These are phyloP conservation scores for Toxonevra muliebris DNA, from an alignment of 2,888 invertebrate genomes.

Conservation along the genomic window DNA sequence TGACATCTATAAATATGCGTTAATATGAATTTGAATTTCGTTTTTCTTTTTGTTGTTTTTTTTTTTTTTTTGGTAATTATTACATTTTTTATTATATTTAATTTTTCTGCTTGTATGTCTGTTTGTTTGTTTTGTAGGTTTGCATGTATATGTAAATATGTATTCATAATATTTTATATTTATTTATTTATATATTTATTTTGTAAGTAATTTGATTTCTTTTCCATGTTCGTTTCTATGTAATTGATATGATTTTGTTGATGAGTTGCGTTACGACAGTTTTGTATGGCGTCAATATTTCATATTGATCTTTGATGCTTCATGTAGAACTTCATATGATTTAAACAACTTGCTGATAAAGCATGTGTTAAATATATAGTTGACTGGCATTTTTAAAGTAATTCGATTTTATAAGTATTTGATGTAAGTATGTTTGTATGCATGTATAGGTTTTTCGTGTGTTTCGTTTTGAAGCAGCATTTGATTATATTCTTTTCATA, in stretches of 20 bases:
- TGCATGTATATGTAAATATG: slow-evolving; percentile 33
- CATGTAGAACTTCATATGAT: slow-evolving; percentile 20
- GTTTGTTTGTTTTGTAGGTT: slow-evolving; percentile 19
- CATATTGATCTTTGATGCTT: slow-evolving; percentile 17
- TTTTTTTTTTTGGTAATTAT: background rate
- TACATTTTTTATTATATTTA: slow-evolving; percentile 7
- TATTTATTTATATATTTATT: background rate
- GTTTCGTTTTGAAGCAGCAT: background rate
- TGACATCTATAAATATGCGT: background rate
- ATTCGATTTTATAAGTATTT: slow-evolving; percentile 15
- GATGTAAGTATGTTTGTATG: background rate
- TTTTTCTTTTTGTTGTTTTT: background rate
- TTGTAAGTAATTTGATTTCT: slow-evolving; percentile 15
- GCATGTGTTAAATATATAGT: background rate
- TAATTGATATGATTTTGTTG: slow-evolving; percentile 55
- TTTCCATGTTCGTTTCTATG: slow-evolving; percentile 39
- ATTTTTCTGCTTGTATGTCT: background rate
- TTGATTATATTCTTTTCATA: background rate
- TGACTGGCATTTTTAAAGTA: slow-evolving; percentile 21
- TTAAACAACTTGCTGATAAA: background rate
- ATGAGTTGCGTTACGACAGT: slow-evolving; percentile 50
- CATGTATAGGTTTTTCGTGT: slow-evolving; percentile 2
- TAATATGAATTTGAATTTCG: background rate
- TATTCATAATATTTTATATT: slow-evolving; percentile 6
- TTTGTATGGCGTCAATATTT: background rate